Percentiles rank a stretch among this genome's conserved stretches.
Evolutionary conservation across 2,113 vertebrate species (phyloP).

Genomic region (Brevimyrus niger): DNA sequence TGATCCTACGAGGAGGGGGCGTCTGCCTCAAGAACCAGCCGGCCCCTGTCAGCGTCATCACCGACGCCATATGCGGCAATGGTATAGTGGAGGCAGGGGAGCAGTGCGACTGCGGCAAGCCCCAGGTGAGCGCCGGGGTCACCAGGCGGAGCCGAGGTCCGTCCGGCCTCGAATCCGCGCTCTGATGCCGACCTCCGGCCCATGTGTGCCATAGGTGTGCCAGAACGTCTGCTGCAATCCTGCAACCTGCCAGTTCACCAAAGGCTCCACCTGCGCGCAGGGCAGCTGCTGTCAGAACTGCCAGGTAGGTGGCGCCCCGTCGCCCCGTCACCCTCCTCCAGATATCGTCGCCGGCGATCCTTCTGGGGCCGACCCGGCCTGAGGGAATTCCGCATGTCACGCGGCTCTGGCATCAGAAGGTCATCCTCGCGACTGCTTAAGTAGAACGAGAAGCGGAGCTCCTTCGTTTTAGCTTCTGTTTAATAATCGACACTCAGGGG

Average conservation of each 20-base stretch:
- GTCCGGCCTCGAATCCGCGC: background rate
- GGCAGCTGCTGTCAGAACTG: slow-evolving; percentile 75
- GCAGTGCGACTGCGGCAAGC: slow-evolving; percentile 77
- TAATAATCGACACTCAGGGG: background rate
- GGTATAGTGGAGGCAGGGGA: slow-evolving; percentile 66
- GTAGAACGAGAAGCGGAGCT: background rate
- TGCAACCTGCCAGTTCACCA: slow-evolving; percentile 66
- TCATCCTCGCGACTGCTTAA: background rate
- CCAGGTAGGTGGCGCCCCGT: slow-evolving; percentile 53
- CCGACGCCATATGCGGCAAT: slow-evolving; percentile 67
- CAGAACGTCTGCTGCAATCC: slow-evolving; percentile 69
- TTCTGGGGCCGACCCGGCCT: background rate
- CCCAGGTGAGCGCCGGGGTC: slow-evolving; percentile 50
- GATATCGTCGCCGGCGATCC: background rate
- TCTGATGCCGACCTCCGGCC: background rate
- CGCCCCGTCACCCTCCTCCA: background rate
- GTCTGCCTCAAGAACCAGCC: slow-evolving; percentile 73
- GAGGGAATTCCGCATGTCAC: background rate
- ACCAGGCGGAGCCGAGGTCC: background rate
- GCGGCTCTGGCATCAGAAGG: background rate
- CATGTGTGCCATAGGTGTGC: slow-evolving; percentile 57
- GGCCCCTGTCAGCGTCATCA: slow-evolving; percentile 49
- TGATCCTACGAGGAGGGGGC: slow-evolving; percentile 65
- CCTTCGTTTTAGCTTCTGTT: background rate
- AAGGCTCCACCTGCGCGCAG: slow-evolving; percentile 65